Percentiles rank a stretch among this genome's conserved stretches.
phyloP scores from a whole-genome alignment of 1,140 invertebrate species.

The Bathynomus jamesi region DNA sequence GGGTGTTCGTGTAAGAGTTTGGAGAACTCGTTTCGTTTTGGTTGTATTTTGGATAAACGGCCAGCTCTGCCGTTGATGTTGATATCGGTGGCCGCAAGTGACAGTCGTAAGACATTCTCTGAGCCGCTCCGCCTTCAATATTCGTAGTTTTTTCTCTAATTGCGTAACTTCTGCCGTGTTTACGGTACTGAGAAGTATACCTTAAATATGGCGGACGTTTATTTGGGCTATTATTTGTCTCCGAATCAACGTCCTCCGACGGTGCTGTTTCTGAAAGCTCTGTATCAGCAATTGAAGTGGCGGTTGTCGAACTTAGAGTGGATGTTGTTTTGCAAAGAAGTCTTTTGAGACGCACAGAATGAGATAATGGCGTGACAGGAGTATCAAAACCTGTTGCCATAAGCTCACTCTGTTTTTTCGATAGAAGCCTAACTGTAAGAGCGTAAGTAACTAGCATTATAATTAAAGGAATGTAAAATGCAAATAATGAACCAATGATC shows the following conservation, averaged over 20 bases:
- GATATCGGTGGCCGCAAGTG: background rate
- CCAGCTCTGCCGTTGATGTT: background rate
- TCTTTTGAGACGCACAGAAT: constrained; percentile 22
- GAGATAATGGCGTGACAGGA: constrained; percentile 19
- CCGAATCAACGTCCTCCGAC: background rate
- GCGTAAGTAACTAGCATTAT: constrained; percentile 92
- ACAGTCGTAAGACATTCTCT: background rate
- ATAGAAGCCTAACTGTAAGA: constrained; percentile 74
- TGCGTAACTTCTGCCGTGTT: background rate
- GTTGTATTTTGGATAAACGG: background rate
- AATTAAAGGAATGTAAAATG: constrained; percentile 88
- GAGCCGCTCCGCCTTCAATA: background rate
- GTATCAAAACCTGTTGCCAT: background rate
- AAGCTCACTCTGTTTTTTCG: constrained; percentile 64
- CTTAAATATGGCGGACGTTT: constrained; percentile 19
- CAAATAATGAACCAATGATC: constrained; percentile 84
- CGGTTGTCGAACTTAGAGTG: constrained; percentile 26
- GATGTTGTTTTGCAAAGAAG: constrained; percentile 31
- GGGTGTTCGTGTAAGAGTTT: constrained; percentile 1
- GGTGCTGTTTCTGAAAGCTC: background rate
- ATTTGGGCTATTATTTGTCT: constrained; percentile 10
- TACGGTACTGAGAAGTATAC: constrained; percentile 17
- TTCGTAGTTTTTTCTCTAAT: background rate
- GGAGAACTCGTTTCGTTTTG: background rate
- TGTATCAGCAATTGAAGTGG: constrained; percentile 19